Evolutionary conservation across 1,140 invertebrate species (phyloP).

Genomic region (Papilio aristodemus): DNA sequence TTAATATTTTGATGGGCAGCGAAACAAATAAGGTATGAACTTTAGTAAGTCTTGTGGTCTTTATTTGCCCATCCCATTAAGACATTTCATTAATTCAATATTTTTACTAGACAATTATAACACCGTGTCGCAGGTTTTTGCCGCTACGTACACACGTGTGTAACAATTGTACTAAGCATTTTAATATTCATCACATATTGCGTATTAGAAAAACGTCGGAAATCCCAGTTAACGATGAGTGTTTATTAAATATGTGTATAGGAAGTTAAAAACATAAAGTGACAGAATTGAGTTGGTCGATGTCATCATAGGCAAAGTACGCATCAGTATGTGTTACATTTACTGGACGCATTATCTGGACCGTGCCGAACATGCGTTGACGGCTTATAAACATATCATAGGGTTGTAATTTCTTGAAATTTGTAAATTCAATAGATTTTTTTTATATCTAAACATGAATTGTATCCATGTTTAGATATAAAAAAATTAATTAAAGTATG

Average conservation of each 20-base stretch:
- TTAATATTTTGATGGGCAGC: too few species aligned
- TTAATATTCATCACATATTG: conserved; percentile 8
- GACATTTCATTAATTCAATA: too few species aligned
- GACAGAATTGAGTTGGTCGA: neutral
- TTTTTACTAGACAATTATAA: neutral
- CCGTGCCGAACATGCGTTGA: conserved; percentile 41
- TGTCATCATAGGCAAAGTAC: neutral
- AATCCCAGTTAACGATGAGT: conserved; percentile 31
- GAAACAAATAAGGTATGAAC: too few species aligned
- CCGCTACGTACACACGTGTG: neutral
- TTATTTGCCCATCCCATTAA: too few species aligned
- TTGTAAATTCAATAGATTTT: neutral
- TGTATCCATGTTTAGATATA: too few species aligned
- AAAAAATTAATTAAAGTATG: too few species aligned
- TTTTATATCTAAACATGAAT: neutral
- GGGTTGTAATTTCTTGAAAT: too few species aligned
- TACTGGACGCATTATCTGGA: conserved; percentile 40
- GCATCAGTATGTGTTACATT: conserved; percentile 34
- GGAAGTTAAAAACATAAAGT: neutral
- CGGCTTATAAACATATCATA: conserved; percentile 32
- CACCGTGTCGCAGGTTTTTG: neutral
- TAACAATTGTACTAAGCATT: neutral
- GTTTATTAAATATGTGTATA: neutral
- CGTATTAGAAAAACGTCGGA: conserved; percentile 34
- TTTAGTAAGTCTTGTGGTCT: too few species aligned